Percentiles rank a stretch among this genome's conserved stretches.
These are phyloP conservation scores for Phrynosoma blainvillii DNA, from an alignment of 2,113 vertebrate species.

Conservation along the genomic window DNA sequence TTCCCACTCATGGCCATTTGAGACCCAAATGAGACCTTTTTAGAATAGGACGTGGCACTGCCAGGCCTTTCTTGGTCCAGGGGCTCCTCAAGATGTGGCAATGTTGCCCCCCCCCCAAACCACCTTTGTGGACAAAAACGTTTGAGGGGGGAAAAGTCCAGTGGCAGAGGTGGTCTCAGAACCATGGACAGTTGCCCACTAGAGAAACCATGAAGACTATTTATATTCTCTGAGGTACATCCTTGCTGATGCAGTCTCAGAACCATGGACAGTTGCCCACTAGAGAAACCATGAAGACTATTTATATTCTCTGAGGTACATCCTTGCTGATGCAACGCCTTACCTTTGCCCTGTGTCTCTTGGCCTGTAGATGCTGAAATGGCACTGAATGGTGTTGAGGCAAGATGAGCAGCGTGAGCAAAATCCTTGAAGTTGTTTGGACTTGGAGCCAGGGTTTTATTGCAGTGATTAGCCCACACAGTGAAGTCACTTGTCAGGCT, in stretches of 20 bases:
- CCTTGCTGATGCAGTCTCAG: neutral
- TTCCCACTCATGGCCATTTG: no score
- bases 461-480: constrained; percentile 80
- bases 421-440: constrained; percentile 88
- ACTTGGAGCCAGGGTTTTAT: constrained; percentile 81
- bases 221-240: neutral
- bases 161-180: no score
- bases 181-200: no score
- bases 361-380: constrained; percentile 28
- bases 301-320: accelerated
- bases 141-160: no score
- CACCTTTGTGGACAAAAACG: no score
- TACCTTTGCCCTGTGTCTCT: constrained; percentile 77
- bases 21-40: no score
- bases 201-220: neutral
- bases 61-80: no score
- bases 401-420: constrained; percentile 77
- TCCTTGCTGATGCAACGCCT: neutral
- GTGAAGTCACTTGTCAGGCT: constrained; percentile 83
- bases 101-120: no score
- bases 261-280: no score
- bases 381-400: constrained; percentile 86
- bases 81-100: no score
- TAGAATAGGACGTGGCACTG: no score
- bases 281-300: neutral